Conservation (phyloP, 2,797 vertebrate species). For the Nyctalus aviator region DNA sequence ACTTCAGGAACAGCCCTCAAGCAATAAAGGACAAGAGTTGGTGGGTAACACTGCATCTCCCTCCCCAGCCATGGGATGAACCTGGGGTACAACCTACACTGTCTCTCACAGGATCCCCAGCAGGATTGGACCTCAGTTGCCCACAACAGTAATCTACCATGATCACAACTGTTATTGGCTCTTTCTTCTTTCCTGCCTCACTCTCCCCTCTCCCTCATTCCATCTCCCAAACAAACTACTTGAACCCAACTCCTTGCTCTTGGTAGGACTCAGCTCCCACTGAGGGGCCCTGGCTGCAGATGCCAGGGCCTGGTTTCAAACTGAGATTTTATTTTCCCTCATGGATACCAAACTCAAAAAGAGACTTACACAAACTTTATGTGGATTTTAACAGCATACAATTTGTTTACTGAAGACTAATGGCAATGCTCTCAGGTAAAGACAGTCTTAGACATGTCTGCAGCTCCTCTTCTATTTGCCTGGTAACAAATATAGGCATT, state of each 20-base stretch:
- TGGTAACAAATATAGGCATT: not conserved
- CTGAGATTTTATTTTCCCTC: not conserved
- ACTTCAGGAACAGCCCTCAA: not conserved
- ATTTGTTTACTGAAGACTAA: conserved; percentile 63
- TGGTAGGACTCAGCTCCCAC: not conserved
- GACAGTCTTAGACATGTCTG: conserved; percentile 34
- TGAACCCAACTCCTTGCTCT: not conserved
- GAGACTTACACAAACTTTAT: not conserved
- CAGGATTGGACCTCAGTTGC: not conserved
- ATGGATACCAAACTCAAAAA: not conserved
- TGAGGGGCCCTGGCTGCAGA: not conserved
- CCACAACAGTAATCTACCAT: not conserved
- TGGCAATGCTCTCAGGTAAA: conserved; percentile 35
- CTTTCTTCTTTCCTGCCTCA: not conserved
- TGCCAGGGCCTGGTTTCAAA: not conserved
- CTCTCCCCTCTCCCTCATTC: not conserved
- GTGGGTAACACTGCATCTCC: fast-evolving
- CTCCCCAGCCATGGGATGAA: not conserved
- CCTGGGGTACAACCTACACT: too few relatives aligned
- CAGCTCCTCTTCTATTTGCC: conserved; percentile 61
- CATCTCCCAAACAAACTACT: not conserved
- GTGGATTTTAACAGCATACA: not conserved
- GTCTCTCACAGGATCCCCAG: not conserved
- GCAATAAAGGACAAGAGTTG: not conserved
- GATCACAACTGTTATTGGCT: not conserved